A percentile compares a stretch with the other conserved stretches of the same genome.
Conservation (phyloP, 1,140 invertebrate species). For the Sitodiplosis mosellana region DNA sequence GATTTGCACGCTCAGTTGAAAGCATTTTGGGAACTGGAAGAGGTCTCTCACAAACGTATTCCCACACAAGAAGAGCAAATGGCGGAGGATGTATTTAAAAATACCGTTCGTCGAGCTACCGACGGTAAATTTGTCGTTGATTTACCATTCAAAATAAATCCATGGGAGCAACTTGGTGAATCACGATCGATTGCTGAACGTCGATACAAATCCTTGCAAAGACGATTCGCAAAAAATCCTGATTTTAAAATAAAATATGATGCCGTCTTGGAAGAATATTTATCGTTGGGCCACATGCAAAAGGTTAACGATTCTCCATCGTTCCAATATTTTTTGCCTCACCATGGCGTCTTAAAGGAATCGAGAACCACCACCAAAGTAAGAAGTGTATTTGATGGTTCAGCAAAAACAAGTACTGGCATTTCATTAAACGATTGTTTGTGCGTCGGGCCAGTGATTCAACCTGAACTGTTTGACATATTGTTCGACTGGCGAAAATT, state of each 20-base stretch:
- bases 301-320: not conserved
- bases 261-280: not conserved
- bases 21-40: too few relatives aligned
- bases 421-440: constrained; percentile 9
- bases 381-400: constrained; percentile 9
- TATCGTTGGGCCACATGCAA: not conserved
- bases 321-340: constrained; percentile 5
- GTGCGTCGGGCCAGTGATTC: constrained; percentile 5
- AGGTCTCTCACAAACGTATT: too few relatives aligned
- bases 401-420: constrained; percentile 3
- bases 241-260: not conserved
- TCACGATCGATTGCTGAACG: too few relatives aligned
- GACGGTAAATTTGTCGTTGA: too few relatives aligned
- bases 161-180: too few relatives aligned
- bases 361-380: constrained; percentile 6
- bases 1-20: too few relatives aligned
- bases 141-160: too few relatives aligned
- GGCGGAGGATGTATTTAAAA: too few relatives aligned
- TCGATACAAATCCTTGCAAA: too few relatives aligned
- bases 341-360: constrained; percentile 7
- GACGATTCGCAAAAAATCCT: too few relatives aligned
- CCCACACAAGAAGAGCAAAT: too few relatives aligned
- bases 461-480: constrained; percentile 6
- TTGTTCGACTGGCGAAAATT: constrained; percentile 6
- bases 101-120: too few relatives aligned